Conservation (phyloP, 2,113 vertebrate species). For the Canis aureus region DNA sequence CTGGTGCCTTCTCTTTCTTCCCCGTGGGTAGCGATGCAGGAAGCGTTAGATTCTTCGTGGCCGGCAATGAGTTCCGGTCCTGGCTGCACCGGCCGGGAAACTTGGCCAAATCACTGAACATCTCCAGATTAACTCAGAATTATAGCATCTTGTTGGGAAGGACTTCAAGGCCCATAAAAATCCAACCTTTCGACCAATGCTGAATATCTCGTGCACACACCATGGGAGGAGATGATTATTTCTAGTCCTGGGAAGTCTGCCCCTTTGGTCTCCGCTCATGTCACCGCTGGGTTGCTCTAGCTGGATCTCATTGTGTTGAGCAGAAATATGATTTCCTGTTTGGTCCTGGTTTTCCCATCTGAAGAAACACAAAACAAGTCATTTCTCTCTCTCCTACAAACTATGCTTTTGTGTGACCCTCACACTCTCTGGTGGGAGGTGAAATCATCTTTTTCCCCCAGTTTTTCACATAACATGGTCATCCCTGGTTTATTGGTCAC, state of each 20-base stretch:
- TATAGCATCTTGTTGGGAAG: not conserved
- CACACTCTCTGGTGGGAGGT: not conserved
- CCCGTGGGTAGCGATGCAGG: not conserved
- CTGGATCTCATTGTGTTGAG: not conserved
- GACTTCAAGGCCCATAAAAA: not conserved
- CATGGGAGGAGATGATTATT: not conserved
- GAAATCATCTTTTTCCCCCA: not conserved
- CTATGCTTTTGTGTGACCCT: not conserved
- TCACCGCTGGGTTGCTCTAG: not conserved
- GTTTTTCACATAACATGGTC: not conserved
- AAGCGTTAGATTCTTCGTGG: not conserved
- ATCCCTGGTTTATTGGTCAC: not conserved
- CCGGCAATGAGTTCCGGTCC: not conserved
- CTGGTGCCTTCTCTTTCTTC: not conserved
- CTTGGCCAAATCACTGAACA: not conserved
- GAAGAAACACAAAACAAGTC: not conserved
- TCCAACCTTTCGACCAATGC: not conserved
- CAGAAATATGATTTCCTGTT: not conserved
- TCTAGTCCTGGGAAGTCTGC: not conserved
- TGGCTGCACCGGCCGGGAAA: not conserved
- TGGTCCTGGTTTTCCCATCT: not conserved
- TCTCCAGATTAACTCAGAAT: not conserved
- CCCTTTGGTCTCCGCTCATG: not conserved
- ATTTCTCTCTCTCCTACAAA: not conserved
- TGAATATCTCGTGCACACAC: not conserved